These are phyloP conservation scores for Reticulitermes speratus DNA, from an alignment of 1,140 invertebrate genomes.

Conservation along the genomic window DNA sequence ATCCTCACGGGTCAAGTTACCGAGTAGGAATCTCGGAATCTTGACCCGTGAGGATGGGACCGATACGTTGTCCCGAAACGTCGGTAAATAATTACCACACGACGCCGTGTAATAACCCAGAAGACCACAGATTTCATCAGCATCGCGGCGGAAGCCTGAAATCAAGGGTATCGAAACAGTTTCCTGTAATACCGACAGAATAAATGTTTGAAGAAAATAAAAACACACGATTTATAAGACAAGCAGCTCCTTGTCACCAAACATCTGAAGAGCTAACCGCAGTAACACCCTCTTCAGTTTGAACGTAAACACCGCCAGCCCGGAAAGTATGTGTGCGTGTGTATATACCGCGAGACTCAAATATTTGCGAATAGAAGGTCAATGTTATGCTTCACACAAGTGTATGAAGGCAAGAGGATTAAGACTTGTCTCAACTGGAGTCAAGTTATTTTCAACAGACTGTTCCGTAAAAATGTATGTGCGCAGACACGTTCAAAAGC, in stretches of 20 bases:
- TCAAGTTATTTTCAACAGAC: no score
- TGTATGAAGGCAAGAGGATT: not conserved
- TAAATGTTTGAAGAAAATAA: conserved; percentile 13
- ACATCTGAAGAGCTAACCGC: conserved; percentile 10
- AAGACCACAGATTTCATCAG: no score
- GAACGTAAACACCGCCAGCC: not conserved
- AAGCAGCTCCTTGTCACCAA: conserved; percentile 17
- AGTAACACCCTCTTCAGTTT: not conserved
- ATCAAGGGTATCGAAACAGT: no score
- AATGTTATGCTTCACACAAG: conserved; percentile 12
- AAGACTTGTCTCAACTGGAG: not conserved
- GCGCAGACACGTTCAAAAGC: not conserved
- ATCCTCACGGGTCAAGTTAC: no score
- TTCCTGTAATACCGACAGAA: conserved; percentile 18
- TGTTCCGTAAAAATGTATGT: not conserved
- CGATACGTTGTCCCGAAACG: no score
- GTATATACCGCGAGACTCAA: not conserved
- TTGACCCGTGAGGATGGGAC: no score
- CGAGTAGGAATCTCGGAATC: no score
- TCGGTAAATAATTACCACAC: no score
- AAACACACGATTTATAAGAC: not conserved
- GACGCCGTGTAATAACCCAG: no score
- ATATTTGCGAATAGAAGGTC: conserved; percentile 12
- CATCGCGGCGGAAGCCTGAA: no score
- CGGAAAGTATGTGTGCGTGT: not conserved